These are phyloP conservation scores for Micromesistius poutassou DNA, from an alignment of 2,797 vertebrate genomes.

Conservation along the genomic window DNA sequence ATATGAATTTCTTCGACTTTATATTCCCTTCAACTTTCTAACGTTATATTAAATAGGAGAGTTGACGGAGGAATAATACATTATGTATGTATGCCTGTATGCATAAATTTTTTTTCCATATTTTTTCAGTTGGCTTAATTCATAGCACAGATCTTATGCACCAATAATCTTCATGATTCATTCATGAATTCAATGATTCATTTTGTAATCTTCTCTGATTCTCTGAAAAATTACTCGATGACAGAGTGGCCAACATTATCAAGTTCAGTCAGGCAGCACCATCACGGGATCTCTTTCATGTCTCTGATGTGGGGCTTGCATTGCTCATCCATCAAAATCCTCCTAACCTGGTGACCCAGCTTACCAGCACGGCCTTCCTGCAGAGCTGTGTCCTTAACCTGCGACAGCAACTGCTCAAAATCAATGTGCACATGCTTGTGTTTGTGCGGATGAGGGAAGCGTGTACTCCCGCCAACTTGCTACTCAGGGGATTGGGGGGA, in stretches of 20 bases:
- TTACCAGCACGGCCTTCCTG: not conserved
- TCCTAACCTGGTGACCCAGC: not conserved
- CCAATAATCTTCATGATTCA: not conserved
- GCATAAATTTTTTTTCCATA: not conserved
- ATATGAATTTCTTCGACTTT: not conserved
- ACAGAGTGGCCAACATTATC: not conserved
- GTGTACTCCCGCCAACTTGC: not conserved
- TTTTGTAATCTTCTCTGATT: not conserved
- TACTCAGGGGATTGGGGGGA: not conserved
- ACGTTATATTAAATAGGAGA: not conserved
- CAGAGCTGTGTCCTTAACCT: not conserved
- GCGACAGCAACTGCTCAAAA: not conserved
- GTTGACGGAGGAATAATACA: not conserved
- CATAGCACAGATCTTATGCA: not conserved
- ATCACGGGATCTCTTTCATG: not conserved
- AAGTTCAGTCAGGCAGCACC: not conserved
- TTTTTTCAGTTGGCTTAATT: not conserved
- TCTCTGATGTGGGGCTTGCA: not conserved
- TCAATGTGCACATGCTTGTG: not conserved
- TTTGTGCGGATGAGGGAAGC: not conserved
- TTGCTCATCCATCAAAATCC: not conserved
- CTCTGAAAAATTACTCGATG: not conserved
- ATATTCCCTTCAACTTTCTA: too few species aligned
- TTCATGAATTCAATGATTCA: not conserved
- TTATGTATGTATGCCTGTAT: slow-evolving; percentile 7